A percentile compares a stretch with the other conserved stretches of the same genome.
Evolutionary conservation across 2,888 invertebrate species (phyloP).

Genomic region (Lycia hirtaria): DNA sequence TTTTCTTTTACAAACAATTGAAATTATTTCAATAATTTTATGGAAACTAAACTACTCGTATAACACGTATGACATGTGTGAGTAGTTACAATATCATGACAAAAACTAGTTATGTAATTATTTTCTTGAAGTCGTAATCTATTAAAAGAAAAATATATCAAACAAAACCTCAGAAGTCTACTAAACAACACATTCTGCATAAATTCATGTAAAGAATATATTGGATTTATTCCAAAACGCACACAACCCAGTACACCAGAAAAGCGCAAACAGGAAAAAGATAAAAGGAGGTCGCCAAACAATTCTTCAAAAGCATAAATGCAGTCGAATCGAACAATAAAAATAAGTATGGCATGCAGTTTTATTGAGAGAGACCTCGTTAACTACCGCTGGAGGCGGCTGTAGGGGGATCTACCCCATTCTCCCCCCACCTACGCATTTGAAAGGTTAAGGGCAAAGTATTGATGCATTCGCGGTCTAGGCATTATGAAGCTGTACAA

Average conservation of each 20-base stretch:
- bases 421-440: constrained; percentile 51
- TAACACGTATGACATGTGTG: no score
- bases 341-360: constrained; percentile 61
- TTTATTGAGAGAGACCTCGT: constrained; percentile 72
- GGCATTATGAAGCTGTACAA: constrained; percentile 48
- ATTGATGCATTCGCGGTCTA: constrained; percentile 57
- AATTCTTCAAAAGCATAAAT: constrained; percentile 39
- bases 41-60: no score
- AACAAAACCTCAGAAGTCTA: no score
- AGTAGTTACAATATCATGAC: no score
- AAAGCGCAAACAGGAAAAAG: constrained; percentile 13
- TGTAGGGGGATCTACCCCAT: constrained; percentile 11
- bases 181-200: no score
- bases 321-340: constrained; percentile 54
- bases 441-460: constrained; percentile 71
- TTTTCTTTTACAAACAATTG: no score
- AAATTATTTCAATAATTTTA: no score
- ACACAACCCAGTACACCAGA: neutral
- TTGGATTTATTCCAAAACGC: neutral
- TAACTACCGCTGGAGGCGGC: constrained; percentile 61
- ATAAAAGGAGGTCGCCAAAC: constrained; percentile 20
- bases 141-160: no score
- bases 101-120: no score
- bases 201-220: no score
- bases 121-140: no score